These are phyloP conservation scores for Habrosyne pyritoides DNA, from an alignment of 2,888 invertebrate genomes.

Conservation along the genomic window DNA sequence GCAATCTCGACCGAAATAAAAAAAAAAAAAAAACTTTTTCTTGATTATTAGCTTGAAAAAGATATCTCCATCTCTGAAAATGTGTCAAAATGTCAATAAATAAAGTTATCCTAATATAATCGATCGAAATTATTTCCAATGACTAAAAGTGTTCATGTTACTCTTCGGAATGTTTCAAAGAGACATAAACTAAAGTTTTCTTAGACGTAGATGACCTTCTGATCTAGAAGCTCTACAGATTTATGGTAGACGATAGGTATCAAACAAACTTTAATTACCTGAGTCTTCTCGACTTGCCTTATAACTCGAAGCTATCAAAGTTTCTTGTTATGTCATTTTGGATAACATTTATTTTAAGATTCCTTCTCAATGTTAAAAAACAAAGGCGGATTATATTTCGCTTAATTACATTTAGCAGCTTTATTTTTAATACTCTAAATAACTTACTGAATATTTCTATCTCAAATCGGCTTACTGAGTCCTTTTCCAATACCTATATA, in stretches of 20 bases:
- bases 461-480: too few species aligned
- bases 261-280: conserved; percentile 28
- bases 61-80: too few species aligned
- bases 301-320: conserved; percentile 5
- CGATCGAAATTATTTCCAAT: too few species aligned
- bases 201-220: conserved; percentile 8
- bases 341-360: neutral
- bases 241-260: conserved; percentile 21
- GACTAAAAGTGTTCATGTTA: conserved; percentile 4
- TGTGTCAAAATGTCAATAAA: too few species aligned
- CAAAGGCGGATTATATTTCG: neutral
- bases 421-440: neutral
- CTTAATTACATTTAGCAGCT: neutral
- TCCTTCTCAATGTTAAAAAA: neutral
- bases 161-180: conserved; percentile 5
- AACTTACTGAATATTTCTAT: too few species aligned
- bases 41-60: neutral
- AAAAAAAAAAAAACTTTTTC: too few species aligned
- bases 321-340: conserved; percentile 1
- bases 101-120: neutral
- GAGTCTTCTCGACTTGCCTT: conserved; percentile 18
- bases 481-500: neutral
- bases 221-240: conserved; percentile 7
- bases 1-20: too few species aligned
- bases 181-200: conserved; percentile 8